Evolutionary conservation across 2,888 invertebrate species (phyloP).

Genomic region (Hanleya hanleyi): DNA sequence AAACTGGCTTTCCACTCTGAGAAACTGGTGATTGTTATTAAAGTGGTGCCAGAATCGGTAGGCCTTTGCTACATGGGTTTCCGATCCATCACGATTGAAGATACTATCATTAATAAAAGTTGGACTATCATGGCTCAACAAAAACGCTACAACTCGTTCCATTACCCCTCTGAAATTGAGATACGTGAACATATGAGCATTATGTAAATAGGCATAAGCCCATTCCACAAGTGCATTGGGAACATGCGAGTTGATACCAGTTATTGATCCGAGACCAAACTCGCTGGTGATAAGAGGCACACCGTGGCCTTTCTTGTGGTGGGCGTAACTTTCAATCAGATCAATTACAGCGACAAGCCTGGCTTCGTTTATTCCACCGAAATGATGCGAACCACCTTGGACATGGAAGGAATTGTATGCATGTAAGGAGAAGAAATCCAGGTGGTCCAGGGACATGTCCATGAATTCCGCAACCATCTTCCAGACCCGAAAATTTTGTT

Average conservation of each 20-base stretch:
- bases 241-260: too few relatives aligned
- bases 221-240: too few relatives aligned
- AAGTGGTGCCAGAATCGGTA: constrained; percentile 16
- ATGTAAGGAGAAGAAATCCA: constrained; percentile 17
- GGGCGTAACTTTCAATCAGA: constrained; percentile 10
- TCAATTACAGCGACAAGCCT: constrained; percentile 13
- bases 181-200: constrained; percentile 15
- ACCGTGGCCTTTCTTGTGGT: constrained; percentile 3
- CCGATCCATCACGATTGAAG: not conserved
- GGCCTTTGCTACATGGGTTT: constrained; percentile 8
- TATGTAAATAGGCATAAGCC: constrained; percentile 10
- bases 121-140: not conserved
- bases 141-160: constrained; percentile 11
- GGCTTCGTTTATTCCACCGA: constrained; percentile 11
- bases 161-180: constrained; percentile 8
- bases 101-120: not conserved
- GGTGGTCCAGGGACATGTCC: constrained; percentile 11
- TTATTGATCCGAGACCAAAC: constrained; percentile 9
- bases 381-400: not conserved
- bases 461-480: not conserved
- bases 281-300: constrained; percentile 16
- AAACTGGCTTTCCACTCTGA: not conserved
- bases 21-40: constrained; percentile 8
- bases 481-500: not conserved
- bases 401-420: constrained; percentile 6